phyloP scores from a whole-genome alignment of 2,888 invertebrate genomes.

The Shargacucullia verbasci region DNA sequence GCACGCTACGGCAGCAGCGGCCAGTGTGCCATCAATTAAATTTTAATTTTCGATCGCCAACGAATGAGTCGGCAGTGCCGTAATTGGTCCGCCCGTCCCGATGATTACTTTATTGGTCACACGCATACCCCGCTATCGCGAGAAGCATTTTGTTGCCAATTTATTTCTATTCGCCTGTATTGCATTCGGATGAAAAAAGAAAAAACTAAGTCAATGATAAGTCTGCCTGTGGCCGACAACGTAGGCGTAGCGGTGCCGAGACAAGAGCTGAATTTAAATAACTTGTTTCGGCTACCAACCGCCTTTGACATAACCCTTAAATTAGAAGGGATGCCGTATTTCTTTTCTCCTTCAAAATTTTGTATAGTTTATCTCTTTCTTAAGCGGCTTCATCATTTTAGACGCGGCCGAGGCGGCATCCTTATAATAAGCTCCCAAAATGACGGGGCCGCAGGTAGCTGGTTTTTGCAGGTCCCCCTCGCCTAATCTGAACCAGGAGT shows the following conservation, averaged over 20 bases:
- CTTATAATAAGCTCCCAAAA: constrained; percentile 70
- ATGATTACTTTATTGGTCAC: constrained; percentile 87
- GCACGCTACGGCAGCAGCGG: constrained; percentile 62
- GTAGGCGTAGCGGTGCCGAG: constrained; percentile 73
- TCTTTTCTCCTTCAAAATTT: constrained; percentile 66
- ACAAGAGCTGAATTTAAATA: constrained; percentile 83
- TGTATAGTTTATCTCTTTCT: constrained; percentile 71
- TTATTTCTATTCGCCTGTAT: constrained; percentile 70
- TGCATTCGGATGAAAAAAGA: constrained; percentile 60
- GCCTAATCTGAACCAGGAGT: constrained; percentile 73
- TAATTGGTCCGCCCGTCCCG: constrained; percentile 81
- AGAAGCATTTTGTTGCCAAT: constrained; percentile 70
- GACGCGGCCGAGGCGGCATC: constrained; percentile 66
- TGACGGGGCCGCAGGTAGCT: constrained; percentile 81
- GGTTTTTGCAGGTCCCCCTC: constrained; percentile 80
- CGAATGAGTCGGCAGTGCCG: constrained; percentile 76
- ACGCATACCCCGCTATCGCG: constrained; percentile 70
- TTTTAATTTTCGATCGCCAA: constrained; percentile 83
- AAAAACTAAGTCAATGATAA: constrained; percentile 48
- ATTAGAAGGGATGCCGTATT: constrained; percentile 68
- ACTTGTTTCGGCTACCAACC: constrained; percentile 83
- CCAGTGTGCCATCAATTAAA: constrained; percentile 81
- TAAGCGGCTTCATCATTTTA: constrained; percentile 67
- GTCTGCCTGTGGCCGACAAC: constrained; percentile 55
- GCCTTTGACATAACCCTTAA: constrained; percentile 80